Conservation (phyloP, 2,797 vertebrate species). For the Discoglossus pictus region DNA sequence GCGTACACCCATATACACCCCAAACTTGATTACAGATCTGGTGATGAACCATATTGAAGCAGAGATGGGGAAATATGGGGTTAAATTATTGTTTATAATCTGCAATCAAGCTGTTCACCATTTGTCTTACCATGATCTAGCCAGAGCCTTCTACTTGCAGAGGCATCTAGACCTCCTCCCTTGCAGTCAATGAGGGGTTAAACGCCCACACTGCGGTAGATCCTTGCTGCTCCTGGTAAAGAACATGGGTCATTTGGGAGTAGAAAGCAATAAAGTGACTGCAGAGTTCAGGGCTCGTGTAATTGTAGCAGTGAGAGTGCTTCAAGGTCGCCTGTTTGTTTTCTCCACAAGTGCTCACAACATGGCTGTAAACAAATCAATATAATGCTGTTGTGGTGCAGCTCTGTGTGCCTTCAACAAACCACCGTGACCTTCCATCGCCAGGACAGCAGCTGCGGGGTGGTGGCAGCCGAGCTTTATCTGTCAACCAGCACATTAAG, state of each 20-base stretch:
- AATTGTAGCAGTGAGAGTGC: conserved; percentile 32
- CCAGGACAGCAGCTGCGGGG: not conserved
- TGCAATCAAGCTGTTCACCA: no score
- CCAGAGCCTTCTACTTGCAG: no score
- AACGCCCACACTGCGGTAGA: conserved; percentile 18
- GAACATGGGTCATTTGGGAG: conserved; percentile 45
- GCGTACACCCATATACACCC: no score
- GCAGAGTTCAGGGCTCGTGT: conserved; percentile 23
- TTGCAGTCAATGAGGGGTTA: conserved; percentile 6
- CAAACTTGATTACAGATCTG: no score
- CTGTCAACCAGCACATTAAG: no score
- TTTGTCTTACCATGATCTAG: no score
- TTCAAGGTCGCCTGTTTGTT: conserved; percentile 40
- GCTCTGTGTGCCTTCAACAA: conserved; percentile 25
- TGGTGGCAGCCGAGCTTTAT: conserved; percentile 4
- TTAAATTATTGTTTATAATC: no score
- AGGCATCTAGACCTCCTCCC: no score
- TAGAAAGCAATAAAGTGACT: conserved; percentile 37
- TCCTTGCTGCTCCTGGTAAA: conserved; percentile 26
- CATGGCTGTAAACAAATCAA: conserved; percentile 34
- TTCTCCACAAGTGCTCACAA: conserved; percentile 24
- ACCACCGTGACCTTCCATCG: conserved; percentile 39
- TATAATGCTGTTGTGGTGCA: conserved; percentile 8
- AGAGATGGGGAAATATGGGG: no score
- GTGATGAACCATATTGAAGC: no score